phyloP scores from a whole-genome alignment of 2,888 invertebrate genomes.

The Drosophila villosipedis region DNA sequence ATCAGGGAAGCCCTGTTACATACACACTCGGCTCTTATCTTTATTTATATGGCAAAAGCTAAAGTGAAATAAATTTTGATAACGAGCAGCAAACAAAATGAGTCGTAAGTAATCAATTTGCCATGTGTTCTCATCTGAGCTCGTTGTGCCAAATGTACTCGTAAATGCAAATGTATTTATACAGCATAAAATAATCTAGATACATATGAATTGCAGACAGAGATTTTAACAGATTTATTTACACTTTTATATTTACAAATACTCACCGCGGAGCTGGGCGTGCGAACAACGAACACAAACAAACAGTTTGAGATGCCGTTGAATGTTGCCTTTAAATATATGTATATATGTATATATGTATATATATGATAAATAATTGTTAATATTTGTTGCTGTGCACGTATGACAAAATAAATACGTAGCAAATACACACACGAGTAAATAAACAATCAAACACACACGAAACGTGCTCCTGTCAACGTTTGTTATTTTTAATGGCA shows the following conservation, averaged over 20 bases:
- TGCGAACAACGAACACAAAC: conserved; percentile 54
- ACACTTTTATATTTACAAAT: conserved; percentile 40
- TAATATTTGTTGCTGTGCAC: conserved; percentile 61
- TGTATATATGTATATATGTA: conserved; percentile 64
- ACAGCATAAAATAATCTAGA: conserved; percentile 55
- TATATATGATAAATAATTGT: conserved; percentile 72
- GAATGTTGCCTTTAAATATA: conserved; percentile 49
- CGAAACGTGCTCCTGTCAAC: conserved; percentile 68
- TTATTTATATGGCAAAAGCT: conserved; percentile 40
- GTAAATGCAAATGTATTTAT: conserved; percentile 66
- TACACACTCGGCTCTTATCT: conserved; percentile 22
- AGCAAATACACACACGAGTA: conserved; percentile 38
- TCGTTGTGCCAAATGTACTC: conserved; percentile 49
- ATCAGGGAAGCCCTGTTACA: not conserved
- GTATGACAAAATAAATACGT: conserved; percentile 69
- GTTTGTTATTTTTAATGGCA: conserved; percentile 72
- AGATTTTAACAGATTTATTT: conserved; percentile 61
- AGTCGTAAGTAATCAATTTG: conserved; percentile 80
- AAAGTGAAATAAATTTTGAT: conserved; percentile 60
- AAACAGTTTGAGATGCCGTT: conserved; percentile 49
- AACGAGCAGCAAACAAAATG: conserved; percentile 75
- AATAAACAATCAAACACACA: conserved; percentile 48
- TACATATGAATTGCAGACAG: conserved; percentile 27
- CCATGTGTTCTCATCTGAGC: conserved; percentile 68
- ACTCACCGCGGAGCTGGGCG: conserved; percentile 25